phyloP scores from a whole-genome alignment of 2,113 vertebrate species.

The Butorides virescens region DNA sequence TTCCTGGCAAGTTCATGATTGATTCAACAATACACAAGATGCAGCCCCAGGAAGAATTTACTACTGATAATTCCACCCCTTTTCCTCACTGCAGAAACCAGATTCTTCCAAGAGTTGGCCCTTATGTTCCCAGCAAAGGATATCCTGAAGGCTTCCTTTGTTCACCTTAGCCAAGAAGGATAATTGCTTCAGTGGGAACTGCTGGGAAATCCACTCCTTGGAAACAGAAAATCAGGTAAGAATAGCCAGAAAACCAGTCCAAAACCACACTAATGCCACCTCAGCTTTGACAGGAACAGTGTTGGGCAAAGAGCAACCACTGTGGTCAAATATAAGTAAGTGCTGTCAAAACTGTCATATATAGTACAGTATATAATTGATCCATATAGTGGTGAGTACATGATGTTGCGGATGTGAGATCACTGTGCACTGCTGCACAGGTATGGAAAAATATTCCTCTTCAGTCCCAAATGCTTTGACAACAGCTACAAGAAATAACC shows the following conservation, averaged over 20 bases:
- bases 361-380: no score
- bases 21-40: background rate
- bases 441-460: background rate
- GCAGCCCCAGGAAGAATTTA: background rate
- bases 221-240: background rate
- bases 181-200: slow-evolving; percentile 50
- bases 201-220: slow-evolving; percentile 30
- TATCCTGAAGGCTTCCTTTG: slow-evolving; percentile 53
- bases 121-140: slow-evolving; percentile 49
- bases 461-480: background rate
- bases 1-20: background rate
- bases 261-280: background rate
- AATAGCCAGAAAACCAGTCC: background rate
- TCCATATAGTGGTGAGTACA: background rate
- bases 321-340: background rate
- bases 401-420: accelerated
- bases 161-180: background rate
- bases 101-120: background rate
- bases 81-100: background rate
- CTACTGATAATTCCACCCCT: background rate
- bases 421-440: background rate
- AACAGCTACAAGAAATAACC: background rate
- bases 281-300: background rate
- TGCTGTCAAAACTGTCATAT: background rate
- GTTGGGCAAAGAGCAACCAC: background rate